Conservation (phyloP, 2,113 vertebrate genomes). For the Arenaria interpres region DNA sequence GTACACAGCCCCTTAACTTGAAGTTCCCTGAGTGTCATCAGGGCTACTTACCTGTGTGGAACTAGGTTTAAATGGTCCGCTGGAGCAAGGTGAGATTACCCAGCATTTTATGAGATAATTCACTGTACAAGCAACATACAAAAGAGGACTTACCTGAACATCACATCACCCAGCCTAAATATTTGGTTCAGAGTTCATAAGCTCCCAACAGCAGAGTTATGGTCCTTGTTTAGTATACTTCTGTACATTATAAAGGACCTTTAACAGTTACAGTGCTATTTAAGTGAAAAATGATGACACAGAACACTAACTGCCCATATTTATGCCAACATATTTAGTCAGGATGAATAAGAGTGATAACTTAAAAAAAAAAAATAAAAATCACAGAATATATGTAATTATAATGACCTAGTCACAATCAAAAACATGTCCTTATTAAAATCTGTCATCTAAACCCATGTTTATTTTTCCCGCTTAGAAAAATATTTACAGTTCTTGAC, state of each 20-base stretch:
- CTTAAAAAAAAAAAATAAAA: not conserved
- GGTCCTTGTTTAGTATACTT: not conserved
- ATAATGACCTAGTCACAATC: slow-evolving; percentile 22
- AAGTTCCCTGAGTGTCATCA: not conserved
- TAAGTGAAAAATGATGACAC: slow-evolving; percentile 27
- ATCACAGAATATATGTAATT: not conserved
- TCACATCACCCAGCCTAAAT: not conserved
- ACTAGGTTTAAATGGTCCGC: not conserved
- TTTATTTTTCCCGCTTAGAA: slow-evolving; percentile 5
- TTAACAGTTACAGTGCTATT: slow-evolving; percentile 8
- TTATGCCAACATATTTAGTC: slow-evolving; percentile 18
- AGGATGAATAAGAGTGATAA: not conserved
- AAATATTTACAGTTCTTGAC: slow-evolving; percentile 48
- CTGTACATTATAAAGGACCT: not conserved
- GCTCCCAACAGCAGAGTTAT: not conserved
- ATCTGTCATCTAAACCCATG: not conserved
- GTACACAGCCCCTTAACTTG: not conserved
- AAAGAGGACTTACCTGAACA: not conserved
- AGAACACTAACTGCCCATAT: slow-evolving; percentile 1
- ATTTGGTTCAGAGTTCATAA: not conserved
- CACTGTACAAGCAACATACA: not conserved
- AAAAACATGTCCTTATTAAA: slow-evolving; percentile 45
- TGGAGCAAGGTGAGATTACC: not conserved
- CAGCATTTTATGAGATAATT: not conserved
- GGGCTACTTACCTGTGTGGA: not conserved